Percentiles rank a stretch among this genome's conserved stretches.
These are phyloP conservation scores for Stenodera caucasica DNA, from an alignment of 2,888 invertebrate species.

Conservation along the genomic window DNA sequence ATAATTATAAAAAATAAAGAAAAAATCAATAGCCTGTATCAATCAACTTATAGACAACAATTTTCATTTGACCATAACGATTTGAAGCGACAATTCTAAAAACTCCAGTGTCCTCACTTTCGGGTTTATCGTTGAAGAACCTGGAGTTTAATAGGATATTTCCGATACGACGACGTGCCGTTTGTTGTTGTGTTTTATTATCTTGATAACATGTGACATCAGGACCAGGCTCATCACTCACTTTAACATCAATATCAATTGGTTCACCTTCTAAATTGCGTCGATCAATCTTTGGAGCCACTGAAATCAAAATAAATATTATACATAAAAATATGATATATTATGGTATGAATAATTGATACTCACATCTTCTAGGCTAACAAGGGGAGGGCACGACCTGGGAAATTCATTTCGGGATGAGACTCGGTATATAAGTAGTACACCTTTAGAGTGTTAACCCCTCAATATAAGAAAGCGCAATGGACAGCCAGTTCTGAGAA, in stretches of 20 bases:
- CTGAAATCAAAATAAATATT: slow-evolving; percentile 58
- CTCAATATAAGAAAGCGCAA: no score
- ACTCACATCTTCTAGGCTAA: slow-evolving; percentile 82
- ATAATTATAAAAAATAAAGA: not conserved
- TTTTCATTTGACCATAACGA: slow-evolving; percentile 85
- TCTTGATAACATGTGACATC: slow-evolving; percentile 86
- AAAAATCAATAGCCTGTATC: not conserved
- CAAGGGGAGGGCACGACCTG: no score
- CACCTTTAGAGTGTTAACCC: no score
- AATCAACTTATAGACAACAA: slow-evolving; percentile 76
- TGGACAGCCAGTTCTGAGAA: no score
- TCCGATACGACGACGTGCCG: slow-evolving; percentile 67
- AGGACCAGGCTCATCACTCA: slow-evolving; percentile 89
- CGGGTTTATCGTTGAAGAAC: slow-evolving; percentile 82
- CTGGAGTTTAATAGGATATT: slow-evolving; percentile 86
- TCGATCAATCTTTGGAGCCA: slow-evolving; percentile 95
- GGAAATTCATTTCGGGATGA: no score
- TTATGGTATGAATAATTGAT: slow-evolving; percentile 12
- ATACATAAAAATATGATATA: slow-evolving; percentile 17
- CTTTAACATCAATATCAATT: slow-evolving; percentile 84
- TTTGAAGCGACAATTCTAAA: slow-evolving; percentile 88
- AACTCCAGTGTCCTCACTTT: slow-evolving; percentile 84
- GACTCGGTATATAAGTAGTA: no score
- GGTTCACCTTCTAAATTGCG: slow-evolving; percentile 90
- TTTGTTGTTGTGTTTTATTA: slow-evolving; percentile 72